Conservation (phyloP, 2,113 vertebrate species). For the Callithrix jacchus region DNA sequence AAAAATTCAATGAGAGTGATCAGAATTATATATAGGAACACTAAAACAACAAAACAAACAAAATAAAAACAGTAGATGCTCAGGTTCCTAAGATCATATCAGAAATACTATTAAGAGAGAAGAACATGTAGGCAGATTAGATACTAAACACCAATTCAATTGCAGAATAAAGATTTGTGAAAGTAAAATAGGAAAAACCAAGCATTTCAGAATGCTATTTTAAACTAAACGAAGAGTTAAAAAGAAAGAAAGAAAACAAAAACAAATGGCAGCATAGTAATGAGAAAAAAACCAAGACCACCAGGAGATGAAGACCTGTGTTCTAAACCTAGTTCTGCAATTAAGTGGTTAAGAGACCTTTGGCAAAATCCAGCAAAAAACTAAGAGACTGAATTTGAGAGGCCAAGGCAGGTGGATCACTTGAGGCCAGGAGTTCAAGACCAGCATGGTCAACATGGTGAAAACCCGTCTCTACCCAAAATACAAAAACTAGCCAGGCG, state of each 20-base stretch:
- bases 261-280: background rate
- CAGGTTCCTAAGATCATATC: background rate
- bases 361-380: constrained; percentile 15
- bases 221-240: background rate
- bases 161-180: background rate
- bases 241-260: background rate
- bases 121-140: background rate
- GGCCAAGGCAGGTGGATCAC: too few species aligned
- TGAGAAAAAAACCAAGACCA: background rate
- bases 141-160: background rate
- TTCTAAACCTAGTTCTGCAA: background rate
- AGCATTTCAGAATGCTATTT: constrained; percentile 32
- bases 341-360: background rate
- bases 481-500: too few species aligned
- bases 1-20: background rate
- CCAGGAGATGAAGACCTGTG: background rate
- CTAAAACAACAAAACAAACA: background rate
- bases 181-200: background rate
- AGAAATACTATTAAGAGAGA: background rate
- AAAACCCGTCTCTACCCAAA: too few species aligned
- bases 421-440: too few species aligned
- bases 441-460: too few species aligned
- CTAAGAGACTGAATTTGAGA: background rate
- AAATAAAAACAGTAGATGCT: background rate
- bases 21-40: background rate